These are phyloP conservation scores for Semibalanus balanoides DNA, from an alignment of 1,140 invertebrate species.

Conservation along the genomic window DNA sequence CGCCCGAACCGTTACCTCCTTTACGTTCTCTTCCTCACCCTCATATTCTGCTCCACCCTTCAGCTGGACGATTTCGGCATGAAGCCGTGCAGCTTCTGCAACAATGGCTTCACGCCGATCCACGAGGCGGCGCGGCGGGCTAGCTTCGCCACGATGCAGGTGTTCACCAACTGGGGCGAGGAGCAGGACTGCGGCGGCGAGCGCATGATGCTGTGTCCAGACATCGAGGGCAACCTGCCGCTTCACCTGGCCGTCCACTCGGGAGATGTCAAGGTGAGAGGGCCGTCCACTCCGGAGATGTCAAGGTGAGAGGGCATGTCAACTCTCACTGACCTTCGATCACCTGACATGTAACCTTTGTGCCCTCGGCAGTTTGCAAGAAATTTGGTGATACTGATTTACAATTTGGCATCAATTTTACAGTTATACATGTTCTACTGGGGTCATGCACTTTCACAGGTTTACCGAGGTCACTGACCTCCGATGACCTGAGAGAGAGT, in stretches of 20 bases:
- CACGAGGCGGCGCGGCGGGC: slow-evolving; percentile 77
- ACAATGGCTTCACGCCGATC: slow-evolving; percentile 75
- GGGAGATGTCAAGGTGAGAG: slow-evolving; percentile 65
- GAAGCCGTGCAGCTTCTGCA: slow-evolving; percentile 48
- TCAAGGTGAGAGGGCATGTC: slow-evolving; percentile 38
- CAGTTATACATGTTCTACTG: no score
- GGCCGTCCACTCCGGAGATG: slow-evolving; percentile 69
- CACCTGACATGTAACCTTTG: no score
- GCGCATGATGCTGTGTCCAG: slow-evolving; percentile 55
- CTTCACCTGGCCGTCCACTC: slow-evolving; percentile 73
- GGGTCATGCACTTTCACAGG: no score
- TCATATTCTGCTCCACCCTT: no score
- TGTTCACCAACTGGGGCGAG: slow-evolving; percentile 57
- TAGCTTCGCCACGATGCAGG: slow-evolving; percentile 64
- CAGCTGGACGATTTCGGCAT: slow-evolving; percentile 7
- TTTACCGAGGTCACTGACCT: no score
- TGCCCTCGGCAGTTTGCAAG: no score
- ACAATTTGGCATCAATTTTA: no score
- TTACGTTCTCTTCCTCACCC: no score
- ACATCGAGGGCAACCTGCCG: slow-evolving; percentile 59
- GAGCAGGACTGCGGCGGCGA: slow-evolving; percentile 55
- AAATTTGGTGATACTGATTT: no score
- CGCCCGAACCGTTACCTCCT: no score
- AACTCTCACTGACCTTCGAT: not conserved
- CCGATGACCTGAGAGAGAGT: no score